Evolutionary conservation across 2,113 vertebrate genomes (phyloP).

Genomic region (Tyto alba): DNA sequence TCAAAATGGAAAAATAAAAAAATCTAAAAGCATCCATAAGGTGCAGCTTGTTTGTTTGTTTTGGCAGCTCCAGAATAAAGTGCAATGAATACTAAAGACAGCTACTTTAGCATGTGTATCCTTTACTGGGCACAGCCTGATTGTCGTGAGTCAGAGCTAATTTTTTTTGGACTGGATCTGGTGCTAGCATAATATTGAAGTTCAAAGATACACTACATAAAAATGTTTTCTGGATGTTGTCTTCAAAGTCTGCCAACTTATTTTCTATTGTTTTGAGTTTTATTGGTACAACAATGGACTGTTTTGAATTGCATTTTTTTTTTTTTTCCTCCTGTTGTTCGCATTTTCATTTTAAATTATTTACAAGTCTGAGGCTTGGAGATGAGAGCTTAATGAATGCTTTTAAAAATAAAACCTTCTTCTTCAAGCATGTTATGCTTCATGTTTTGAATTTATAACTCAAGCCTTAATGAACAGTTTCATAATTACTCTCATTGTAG

Average conservation of each 20-base stretch:
- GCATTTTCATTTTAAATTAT: constrained; percentile 63
- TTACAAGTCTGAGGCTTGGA: constrained; percentile 49
- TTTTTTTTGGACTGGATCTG: not conserved
- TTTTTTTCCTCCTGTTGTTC: not conserved
- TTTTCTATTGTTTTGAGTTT: constrained; percentile 12
- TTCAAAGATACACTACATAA: constrained; percentile 23
- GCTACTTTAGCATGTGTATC: not conserved
- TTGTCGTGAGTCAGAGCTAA: not conserved
- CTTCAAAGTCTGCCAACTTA: constrained; percentile 24
- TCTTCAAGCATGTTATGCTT: constrained; percentile 26
- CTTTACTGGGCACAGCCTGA: not conserved
- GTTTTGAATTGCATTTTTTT: constrained; percentile 46
- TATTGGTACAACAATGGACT: constrained; percentile 39
- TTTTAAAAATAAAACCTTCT: constrained; percentile 54
- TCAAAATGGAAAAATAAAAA: not conserved
- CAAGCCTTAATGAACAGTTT: constrained; percentile 47
- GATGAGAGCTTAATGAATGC: constrained; percentile 61
- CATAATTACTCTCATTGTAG: constrained; percentile 33
- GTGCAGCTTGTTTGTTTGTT: not conserved
- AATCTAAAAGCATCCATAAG: not conserved
- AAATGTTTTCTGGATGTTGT: constrained; percentile 22
- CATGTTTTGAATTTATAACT: constrained; percentile 58
- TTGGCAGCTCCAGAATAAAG: not conserved
- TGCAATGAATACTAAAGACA: not conserved
- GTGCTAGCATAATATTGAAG: not conserved